A percentile compares a stretch with the other conserved stretches of the same genome.
Evolutionary conservation across 1,140 invertebrate genomes (phyloP).

Genomic region (Nixonia krombeini): DNA sequence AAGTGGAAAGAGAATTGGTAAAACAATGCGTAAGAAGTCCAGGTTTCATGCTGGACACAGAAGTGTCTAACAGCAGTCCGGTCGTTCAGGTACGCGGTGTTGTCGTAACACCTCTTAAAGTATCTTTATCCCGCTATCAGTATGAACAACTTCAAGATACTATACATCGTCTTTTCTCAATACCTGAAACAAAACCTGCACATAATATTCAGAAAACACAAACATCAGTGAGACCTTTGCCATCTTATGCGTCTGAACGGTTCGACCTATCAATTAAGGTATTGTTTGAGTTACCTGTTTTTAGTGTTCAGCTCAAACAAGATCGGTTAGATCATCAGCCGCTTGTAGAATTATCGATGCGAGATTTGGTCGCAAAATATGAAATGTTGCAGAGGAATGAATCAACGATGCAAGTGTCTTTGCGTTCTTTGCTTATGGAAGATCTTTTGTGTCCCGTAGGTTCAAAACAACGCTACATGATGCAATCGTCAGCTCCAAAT

Average conservation of each 20-base stretch:
- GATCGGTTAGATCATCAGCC: slow-evolving; percentile 77
- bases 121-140: slow-evolving; percentile 87
- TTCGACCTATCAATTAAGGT: slow-evolving; percentile 71
- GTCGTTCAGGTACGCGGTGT: slow-evolving; percentile 80
- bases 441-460: slow-evolving; percentile 84
- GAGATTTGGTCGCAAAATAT: slow-evolving; percentile 84
- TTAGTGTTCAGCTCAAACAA: slow-evolving; percentile 81
- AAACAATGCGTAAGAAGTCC: slow-evolving; percentile 50
- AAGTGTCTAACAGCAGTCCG: slow-evolving; percentile 50
- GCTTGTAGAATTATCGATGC: slow-evolving; percentile 85
- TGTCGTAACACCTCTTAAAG: slow-evolving; percentile 86
- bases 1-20: slow-evolving; percentile 68
- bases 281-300: slow-evolving; percentile 79
- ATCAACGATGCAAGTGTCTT: slow-evolving; percentile 81
- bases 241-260: slow-evolving; percentile 56
- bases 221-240: slow-evolving; percentile 19
- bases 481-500: slow-evolving; percentile 78
- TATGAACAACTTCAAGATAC: slow-evolving; percentile 92
- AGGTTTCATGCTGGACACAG: slow-evolving; percentile 62
- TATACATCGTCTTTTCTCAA: slow-evolving; percentile 70
- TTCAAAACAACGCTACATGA: slow-evolving; percentile 85
- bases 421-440: slow-evolving; percentile 89
- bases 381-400: slow-evolving; percentile 77
- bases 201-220: slow-evolving; percentile 45
- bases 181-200: slow-evolving; percentile 31